Evolutionary conservation across 2,113 vertebrate genomes (phyloP).

Genomic region (Engraulis encrasicolus): DNA sequence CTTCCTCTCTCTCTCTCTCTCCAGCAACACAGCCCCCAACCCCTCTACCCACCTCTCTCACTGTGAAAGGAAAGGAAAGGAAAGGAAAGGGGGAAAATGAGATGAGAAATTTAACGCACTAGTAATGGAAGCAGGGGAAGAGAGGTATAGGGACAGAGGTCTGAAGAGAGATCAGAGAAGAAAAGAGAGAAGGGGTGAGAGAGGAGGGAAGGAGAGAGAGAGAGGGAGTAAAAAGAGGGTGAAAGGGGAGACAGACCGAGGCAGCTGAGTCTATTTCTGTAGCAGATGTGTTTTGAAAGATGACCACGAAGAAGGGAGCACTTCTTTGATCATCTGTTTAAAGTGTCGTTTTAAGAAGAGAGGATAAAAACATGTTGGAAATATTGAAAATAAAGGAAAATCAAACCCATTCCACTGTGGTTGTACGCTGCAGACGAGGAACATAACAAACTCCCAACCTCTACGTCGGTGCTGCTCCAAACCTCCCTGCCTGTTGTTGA

Average conservation of each 20-base stretch:
- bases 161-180: neutral
- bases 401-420: neutral
- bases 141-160: neutral
- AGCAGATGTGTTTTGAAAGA: neutral
- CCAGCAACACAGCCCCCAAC: too few relatives aligned
- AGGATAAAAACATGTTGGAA: too few relatives aligned
- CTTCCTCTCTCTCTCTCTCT: neutral
- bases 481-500: neutral
- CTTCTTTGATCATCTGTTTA: neutral
- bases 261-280: neutral
- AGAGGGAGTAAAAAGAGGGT: neutral
- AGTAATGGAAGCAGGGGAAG: slow-evolving; percentile 20
- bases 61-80: neutral
- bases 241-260: neutral
- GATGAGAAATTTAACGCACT: slow-evolving; percentile 58
- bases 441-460: neutral
- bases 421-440: neutral
- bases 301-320: too few relatives aligned
- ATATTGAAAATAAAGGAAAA: neutral
- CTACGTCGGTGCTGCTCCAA: neutral
- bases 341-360: neutral
- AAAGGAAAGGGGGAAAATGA: slow-evolving; percentile 48
- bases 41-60: slow-evolving; percentile 36
- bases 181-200: neutral
- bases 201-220: neutral